These are phyloP conservation scores for Pipistrellus pygmaeus DNA, from an alignment of 2,797 vertebrate genomes.

Conservation along the genomic window DNA sequence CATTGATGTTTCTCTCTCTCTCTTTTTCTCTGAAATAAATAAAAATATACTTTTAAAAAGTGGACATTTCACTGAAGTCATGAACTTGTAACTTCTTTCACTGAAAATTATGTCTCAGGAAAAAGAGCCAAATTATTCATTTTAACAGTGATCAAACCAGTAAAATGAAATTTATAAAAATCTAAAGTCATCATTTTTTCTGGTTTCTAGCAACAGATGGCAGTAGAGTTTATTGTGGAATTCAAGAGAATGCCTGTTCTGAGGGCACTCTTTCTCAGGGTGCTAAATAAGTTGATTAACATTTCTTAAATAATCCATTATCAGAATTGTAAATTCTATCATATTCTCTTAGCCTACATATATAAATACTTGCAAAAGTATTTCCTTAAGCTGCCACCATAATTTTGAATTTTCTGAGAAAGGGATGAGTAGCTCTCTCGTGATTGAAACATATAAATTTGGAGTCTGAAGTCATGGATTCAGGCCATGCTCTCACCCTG, in stretches of 20 bases:
- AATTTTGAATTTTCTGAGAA: slow-evolving; percentile 24
- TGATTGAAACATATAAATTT: not conserved
- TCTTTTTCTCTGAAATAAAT: no score
- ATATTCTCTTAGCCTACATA: not conserved
- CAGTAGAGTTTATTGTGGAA: not conserved
- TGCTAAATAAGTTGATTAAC: not conserved
- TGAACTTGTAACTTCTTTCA: slow-evolving; percentile 7
- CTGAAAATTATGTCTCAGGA: slow-evolving; percentile 33
- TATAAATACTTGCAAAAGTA: slow-evolving; percentile 5
- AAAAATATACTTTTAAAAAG: not conserved
- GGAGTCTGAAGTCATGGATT: not conserved
- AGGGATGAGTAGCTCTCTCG: not conserved
- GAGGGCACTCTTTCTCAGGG: not conserved
- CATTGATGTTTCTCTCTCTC: no score
- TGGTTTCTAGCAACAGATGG: not conserved
- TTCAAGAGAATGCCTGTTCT: not conserved
- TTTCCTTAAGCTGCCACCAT: not conserved
- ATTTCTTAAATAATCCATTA: not conserved
- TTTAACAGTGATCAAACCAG: slow-evolving; percentile 54
- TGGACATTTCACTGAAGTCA: slow-evolving; percentile 15
- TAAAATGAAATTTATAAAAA: slow-evolving; percentile 45
- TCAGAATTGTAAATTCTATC: not conserved
- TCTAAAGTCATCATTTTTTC: slow-evolving; percentile 36
- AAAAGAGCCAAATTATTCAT: slow-evolving; percentile 39
- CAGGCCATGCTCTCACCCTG: not conserved